Evolutionary conservation across 2,888 invertebrate genomes (phyloP).

Genomic region (Lobophora halterata): DNA sequence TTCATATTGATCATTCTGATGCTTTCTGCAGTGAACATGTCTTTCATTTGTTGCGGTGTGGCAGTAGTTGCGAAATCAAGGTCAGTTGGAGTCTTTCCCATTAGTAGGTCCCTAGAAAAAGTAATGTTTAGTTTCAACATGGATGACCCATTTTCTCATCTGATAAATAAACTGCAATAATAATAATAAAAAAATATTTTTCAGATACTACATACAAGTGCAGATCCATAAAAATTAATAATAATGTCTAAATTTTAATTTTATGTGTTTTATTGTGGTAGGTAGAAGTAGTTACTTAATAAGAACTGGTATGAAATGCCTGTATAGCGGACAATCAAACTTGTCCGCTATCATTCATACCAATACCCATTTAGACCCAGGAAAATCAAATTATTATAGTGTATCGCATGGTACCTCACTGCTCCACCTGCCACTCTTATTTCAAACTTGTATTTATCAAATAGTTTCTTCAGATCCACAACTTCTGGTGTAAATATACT

Average conservation of each 20-base stretch:
- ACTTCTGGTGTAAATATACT: constrained; percentile 92
- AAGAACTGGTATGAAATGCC: too few relatives aligned
- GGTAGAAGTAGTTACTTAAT: too few relatives aligned
- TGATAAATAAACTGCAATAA: too few relatives aligned
- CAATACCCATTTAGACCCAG: too few relatives aligned
- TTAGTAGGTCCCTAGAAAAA: constrained; percentile 85
- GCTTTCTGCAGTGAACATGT: constrained; percentile 91
- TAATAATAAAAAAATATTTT: not conserved
- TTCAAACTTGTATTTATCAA: constrained; percentile 90
- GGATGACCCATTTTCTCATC: too few relatives aligned
- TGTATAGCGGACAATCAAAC: too few relatives aligned
- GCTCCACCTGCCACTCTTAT: constrained; percentile 98
- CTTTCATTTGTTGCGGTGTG: constrained; percentile 97
- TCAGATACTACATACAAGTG: too few relatives aligned
- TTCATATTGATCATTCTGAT: constrained; percentile 95
- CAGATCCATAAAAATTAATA: too few relatives aligned
- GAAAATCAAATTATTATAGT: not conserved
- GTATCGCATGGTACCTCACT: constrained; percentile 84
- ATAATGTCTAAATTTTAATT: too few relatives aligned
- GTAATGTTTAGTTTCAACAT: not conserved
- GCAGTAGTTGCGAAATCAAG: constrained; percentile 99
- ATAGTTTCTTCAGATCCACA: constrained; percentile 84
- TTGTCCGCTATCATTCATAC: too few relatives aligned
- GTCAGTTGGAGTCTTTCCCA: constrained; percentile 90
- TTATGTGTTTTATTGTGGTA: too few relatives aligned